Evolutionary conservation across 2,797 vertebrate species (phyloP), one percentile per base, ranked within the genome.

Genomic region (Molossus molossus): DNA sequence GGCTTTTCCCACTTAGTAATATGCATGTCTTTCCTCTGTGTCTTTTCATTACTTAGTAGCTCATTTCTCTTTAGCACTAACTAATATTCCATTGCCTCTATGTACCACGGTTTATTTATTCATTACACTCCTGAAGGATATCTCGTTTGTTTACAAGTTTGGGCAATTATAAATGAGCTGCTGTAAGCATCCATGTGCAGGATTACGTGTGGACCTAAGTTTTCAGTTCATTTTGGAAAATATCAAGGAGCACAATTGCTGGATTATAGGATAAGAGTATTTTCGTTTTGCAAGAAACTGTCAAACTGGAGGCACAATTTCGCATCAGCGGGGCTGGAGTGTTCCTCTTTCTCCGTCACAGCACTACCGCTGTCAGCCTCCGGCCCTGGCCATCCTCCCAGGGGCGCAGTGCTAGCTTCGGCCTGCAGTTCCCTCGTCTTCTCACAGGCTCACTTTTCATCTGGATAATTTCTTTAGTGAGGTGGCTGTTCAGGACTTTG

Each of bases 11-110:
- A 40, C 12, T 67, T 67, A 73, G 29, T 80, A 65, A 65, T 48
- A 81, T 7, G 6, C 6, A 37, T 45, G 81, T 40, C 6, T 75
- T 92, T 87, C 10, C 18, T 84, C 9, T 9, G 5, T 85, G 37
- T n/a, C 29, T 81, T 91, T 80, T 70, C 3, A 9, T 70, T 60
- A 10, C 13, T 55, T n/a, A 17, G 57, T 53, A 87, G 33, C 11
- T 85, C 45, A 33, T 73, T 94, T 96, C 33, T 58, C 55, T 87
- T 92, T 20, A 85, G 23, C 20, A 27, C 1, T n/a, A 15, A 84
- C 27, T 72, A 69, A 69, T 25, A 87, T 53, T 84, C 1, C 13
- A 23, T 73, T 80, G 29, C 77, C 33, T 85, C 6, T 10, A 45
- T 64, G 17, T 55, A 69, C 15, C 23, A 21, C 13, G 25, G 12